Percentiles rank a stretch among this genome's conserved stretches.
Evolutionary conservation across 2,113 vertebrate genomes (phyloP).

Genomic region (Indicator maculatus): DNA sequence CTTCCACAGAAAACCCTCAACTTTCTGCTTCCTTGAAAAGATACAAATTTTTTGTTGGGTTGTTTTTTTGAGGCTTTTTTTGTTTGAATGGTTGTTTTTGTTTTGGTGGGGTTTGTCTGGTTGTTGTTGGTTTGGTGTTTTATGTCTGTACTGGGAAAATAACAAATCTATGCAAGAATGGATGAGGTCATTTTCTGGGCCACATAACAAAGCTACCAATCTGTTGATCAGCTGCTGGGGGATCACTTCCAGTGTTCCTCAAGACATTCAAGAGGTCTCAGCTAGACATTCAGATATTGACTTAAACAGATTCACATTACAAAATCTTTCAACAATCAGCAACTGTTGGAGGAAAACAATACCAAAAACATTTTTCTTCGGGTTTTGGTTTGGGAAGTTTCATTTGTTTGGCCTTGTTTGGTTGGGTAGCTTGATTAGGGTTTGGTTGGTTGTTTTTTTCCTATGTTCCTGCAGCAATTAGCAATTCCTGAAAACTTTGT

Average conservation of each 20-base stretch:
- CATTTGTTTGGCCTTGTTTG: no score
- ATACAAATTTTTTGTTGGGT: no score
- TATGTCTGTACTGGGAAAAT: neutral
- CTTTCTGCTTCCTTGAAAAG: neutral
- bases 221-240: neutral
- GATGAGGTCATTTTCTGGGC: neutral
- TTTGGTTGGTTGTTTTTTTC: neutral
- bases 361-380: neutral
- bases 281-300: neutral
- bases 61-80: no score
- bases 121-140: no score
- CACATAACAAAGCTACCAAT: neutral
- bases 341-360: neutral
- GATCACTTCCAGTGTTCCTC: neutral
- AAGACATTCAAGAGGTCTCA: neutral
- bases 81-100: no score
- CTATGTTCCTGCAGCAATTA: neutral
- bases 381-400: neutral
- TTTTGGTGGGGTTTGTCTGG: no score
- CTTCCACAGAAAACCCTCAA: neutral
- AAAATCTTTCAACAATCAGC: neutral
- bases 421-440: no score
- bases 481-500: neutral
- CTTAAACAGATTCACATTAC: neutral
- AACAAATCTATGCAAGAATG: neutral